Percentiles rank a stretch among this genome's conserved stretches.
phyloP scores from a whole-genome alignment of 2,888 invertebrate genomes.

The Tachystola acroxantha region DNA sequence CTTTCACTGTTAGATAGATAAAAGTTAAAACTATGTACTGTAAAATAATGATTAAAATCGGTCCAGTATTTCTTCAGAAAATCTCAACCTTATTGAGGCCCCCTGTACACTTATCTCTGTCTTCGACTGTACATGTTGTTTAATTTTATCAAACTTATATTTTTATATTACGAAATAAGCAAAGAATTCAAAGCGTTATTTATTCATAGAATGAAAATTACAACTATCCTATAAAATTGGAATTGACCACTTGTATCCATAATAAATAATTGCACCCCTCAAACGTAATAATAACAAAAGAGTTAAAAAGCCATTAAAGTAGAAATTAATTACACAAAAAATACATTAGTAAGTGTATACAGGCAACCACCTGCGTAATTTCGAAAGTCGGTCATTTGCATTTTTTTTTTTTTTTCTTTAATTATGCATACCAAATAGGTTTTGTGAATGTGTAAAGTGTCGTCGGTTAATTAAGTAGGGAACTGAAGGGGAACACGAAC shows the following conservation, averaged over 20 bases:
- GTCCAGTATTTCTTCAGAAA: too few relatives aligned
- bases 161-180: too few relatives aligned
- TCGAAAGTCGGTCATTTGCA: conserved; percentile 16
- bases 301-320: conserved; percentile 46
- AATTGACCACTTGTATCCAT: not conserved
- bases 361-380: conserved; percentile 35
- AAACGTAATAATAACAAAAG: conserved; percentile 19
- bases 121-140: too few relatives aligned
- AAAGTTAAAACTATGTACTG: too few relatives aligned
- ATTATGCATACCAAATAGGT: conserved; percentile 8
- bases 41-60: too few relatives aligned
- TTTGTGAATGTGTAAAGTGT: conserved; percentile 16
- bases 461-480: conserved; percentile 10
- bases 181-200: too few relatives aligned
- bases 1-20: too few relatives aligned
- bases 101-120: too few relatives aligned
- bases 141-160: too few relatives aligned
- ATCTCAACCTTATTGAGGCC: too few relatives aligned
- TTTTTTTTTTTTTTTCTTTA: conserved; percentile 5
- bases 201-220: too few relatives aligned
- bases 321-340: conserved; percentile 43
- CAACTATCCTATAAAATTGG: not conserved
- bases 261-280: conserved; percentile 5
- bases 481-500: not conserved
- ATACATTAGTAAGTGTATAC: conserved; percentile 27